phyloP scores from a whole-genome alignment of 2,888 invertebrate species.

The Harpagoxenus sublaevis region DNA sequence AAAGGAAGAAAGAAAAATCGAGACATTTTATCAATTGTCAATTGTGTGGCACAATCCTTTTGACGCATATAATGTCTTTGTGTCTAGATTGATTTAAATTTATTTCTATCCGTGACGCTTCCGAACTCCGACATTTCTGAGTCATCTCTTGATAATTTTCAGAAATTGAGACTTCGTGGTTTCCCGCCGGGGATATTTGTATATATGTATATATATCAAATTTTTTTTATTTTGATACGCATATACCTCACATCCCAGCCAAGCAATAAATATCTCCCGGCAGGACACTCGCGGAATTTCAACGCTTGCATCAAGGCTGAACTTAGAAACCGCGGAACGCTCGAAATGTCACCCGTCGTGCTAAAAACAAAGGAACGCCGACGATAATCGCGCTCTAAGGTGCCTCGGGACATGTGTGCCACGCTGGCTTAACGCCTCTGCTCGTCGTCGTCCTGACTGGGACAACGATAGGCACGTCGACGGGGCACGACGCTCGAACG shows the following conservation, averaged over 20 bases:
- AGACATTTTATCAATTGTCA: background rate
- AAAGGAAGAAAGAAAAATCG: background rate
- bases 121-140: conserved; percentile 2
- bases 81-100: conserved; percentile 19
- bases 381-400: conserved; percentile 31
- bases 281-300: conserved; percentile 55
- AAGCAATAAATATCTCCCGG: conserved; percentile 27
- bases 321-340: conserved; percentile 45
- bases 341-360: conserved; percentile 71
- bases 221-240: background rate
- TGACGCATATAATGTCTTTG: background rate
- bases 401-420: conserved; percentile 49
- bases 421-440: conserved; percentile 59
- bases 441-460: conserved; percentile 47
- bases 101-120: background rate
- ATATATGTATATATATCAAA: background rate
- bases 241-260: background rate
- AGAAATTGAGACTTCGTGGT: background rate
- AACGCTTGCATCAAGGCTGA: conserved; percentile 66
- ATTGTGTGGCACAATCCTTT: background rate
- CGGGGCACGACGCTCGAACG: conserved; percentile 62
- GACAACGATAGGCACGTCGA: conserved; percentile 57
- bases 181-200: background rate
- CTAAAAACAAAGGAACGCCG: conserved; percentile 68
- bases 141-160: conserved; percentile 14